These are phyloP conservation scores for Knipowitschia caucasica DNA, from an alignment of 2,797 vertebrate species.

Conservation along the genomic window DNA sequence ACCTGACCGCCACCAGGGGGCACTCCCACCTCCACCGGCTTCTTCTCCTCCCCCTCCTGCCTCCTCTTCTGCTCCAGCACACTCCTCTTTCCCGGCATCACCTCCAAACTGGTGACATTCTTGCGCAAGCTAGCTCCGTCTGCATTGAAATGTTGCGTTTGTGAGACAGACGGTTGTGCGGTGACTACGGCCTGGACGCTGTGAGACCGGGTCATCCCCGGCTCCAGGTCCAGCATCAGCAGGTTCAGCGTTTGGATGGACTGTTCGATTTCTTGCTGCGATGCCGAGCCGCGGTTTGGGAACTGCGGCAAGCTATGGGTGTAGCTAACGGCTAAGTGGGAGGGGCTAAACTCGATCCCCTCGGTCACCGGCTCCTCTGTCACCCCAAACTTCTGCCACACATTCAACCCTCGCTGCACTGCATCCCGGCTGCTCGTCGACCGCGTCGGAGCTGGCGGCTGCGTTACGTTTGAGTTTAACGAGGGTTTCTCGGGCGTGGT, in stretches of 20 bases:
- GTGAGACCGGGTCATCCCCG: constrained; percentile 84
- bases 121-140: constrained; percentile 50
- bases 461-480: no score
- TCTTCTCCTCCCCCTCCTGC: constrained; percentile 60
- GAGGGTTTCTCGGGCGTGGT: constrained; percentile 54
- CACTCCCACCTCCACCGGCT: constrained; percentile 52
- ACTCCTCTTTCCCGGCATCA: constrained; percentile 50
- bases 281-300: constrained; percentile 81
- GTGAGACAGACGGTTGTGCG: constrained; percentile 79
- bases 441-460: constrained; percentile 87
- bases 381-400: constrained; percentile 90
- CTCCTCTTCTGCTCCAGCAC: constrained; percentile 51
- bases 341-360: constrained; percentile 66
- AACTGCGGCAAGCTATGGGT: constrained; percentile 86
- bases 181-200: constrained; percentile 81
- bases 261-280: constrained; percentile 92
- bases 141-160: constrained; percentile 63
- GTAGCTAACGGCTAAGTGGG: constrained; percentile 57
- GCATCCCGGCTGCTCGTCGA: constrained; percentile 94
- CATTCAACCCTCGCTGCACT: constrained; percentile 91
- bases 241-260: constrained; percentile 94
- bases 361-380: constrained; percentile 79
- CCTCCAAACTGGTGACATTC: constrained; percentile 42
- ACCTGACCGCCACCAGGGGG: constrained; percentile 44
- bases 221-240: constrained; percentile 91